phyloP scores from a whole-genome alignment of 2,113 vertebrate genomes.

The Cebus imitator region DNA sequence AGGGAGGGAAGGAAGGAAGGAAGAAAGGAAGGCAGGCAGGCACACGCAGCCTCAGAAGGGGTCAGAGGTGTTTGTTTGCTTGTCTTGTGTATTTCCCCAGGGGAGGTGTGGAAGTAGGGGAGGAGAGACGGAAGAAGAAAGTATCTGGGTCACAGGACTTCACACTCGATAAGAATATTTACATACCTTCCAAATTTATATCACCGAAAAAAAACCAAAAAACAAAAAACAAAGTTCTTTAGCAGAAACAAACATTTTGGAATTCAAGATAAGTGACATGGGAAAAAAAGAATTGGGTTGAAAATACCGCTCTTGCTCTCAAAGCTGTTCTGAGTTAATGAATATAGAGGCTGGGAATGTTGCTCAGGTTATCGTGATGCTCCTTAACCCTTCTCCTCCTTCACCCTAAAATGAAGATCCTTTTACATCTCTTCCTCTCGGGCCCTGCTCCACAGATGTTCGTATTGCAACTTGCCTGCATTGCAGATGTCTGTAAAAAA shows the following conservation, averaged over 20 bases:
- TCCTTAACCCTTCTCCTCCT: accelerated
- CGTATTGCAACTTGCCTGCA: neutral
- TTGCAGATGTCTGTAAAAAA: neutral
- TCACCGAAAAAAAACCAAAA: too few species aligned
- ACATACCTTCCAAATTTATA: accelerated
- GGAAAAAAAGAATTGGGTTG: accelerated
- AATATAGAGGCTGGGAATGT: neutral
- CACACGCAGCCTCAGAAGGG: neutral
- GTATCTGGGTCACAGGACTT: accelerated
- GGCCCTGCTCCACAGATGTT: neutral
- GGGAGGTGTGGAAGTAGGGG: accelerated
- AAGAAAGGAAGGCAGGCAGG: too few species aligned
- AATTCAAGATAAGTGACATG: neutral
- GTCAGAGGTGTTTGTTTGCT: accelerated
- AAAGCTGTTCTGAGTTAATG: neutral
- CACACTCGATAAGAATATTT: accelerated
- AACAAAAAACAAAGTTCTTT: too few species aligned
- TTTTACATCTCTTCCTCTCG: too few species aligned
- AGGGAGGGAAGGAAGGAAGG: too few species aligned
- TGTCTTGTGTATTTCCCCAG: accelerated
- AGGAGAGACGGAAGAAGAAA: accelerated
- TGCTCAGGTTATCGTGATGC: accelerated
- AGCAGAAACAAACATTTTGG: too few species aligned
- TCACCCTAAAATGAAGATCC: neutral
- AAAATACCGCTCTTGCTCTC: neutral